Conservation (phyloP, 2,888 invertebrate species). For the Sesamia inferens region DNA sequence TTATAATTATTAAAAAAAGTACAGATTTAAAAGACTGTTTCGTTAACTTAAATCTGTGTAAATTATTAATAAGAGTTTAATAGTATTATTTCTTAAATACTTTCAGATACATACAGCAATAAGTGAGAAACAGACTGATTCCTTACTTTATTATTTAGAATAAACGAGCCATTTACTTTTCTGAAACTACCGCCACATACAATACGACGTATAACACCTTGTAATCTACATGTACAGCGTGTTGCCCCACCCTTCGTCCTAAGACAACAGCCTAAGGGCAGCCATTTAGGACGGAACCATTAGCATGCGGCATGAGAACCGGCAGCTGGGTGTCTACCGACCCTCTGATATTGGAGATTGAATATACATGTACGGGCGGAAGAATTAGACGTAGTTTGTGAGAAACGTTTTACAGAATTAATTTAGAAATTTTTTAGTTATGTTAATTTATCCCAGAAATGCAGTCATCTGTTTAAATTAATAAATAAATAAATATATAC, state of each 20-base stretch:
- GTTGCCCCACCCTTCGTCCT: conserved; percentile 20
- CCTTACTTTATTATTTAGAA: too few species aligned
- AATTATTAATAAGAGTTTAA: too few species aligned
- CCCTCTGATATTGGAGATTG: conserved; percentile 42
- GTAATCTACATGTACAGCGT: conserved; percentile 23
- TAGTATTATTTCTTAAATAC: too few species aligned
- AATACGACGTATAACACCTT: neutral
- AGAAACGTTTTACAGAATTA: neutral
- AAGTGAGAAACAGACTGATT: too few species aligned
- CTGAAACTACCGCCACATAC: neutral
- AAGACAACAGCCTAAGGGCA: conserved; percentile 52
- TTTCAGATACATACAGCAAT: too few species aligned
- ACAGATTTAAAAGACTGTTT: too few species aligned
- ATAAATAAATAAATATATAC: too few species aligned
- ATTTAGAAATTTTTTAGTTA: neutral
- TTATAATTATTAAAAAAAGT: too few species aligned
- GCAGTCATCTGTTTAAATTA: neutral
- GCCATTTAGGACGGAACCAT: conserved; percentile 46
- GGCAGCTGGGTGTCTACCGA: conserved; percentile 28
- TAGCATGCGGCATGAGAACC: conserved; percentile 52
- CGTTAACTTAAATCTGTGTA: too few species aligned
- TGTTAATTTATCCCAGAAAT: neutral
- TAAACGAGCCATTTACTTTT: neutral
- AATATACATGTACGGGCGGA: conserved; percentile 24
- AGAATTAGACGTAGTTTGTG: neutral